phyloP scores from a whole-genome alignment of 2,797 vertebrate genomes.

The Microcaecilia unicolor region DNA sequence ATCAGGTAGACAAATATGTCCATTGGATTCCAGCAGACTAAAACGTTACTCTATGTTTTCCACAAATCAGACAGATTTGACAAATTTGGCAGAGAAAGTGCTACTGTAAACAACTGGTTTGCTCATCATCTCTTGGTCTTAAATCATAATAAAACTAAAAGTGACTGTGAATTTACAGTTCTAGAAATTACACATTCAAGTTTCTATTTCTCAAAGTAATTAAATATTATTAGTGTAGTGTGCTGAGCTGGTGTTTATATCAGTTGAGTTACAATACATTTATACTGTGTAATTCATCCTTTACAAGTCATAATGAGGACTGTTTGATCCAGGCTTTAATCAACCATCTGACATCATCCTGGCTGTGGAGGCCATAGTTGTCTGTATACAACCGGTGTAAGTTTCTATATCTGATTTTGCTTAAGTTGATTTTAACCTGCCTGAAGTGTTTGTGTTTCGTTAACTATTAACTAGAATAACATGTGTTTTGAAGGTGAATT shows the following conservation, averaged over 20 bases:
- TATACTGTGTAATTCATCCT: conserved; percentile 28
- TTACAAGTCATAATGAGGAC: conserved; percentile 29
- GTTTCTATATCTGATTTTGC: conserved; percentile 7
- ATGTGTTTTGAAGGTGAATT: too few relatives aligned
- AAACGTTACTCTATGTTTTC: neutral
- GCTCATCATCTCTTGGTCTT: conserved; percentile 8
- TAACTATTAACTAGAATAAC: too few relatives aligned
- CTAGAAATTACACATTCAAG: conserved; percentile 38
- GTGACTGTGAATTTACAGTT: conserved; percentile 21
- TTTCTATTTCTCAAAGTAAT: conserved; percentile 43
- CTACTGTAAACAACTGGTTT: conserved; percentile 4
- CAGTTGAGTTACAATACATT: conserved; percentile 29
- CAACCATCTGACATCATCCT: conserved; percentile 24
- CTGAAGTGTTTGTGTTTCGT: neutral
- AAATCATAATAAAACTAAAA: conserved; percentile 28
- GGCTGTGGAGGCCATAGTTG: conserved; percentile 23
- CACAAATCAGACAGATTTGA: neutral
- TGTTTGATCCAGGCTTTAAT: conserved; percentile 38
- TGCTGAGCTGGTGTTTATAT: conserved; percentile 15
- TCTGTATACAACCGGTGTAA: conserved; percentile 13
- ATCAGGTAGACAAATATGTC: too few relatives aligned
- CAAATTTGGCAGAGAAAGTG: too few relatives aligned
- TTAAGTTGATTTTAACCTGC: conserved; percentile 15
- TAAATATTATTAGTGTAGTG: conserved; percentile 33
- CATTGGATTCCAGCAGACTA: too few relatives aligned